Evolutionary conservation across 1,140 invertebrate species (phyloP), one percentile per base, ranked within the genome.

Genomic region (Drosophila seguyi): DNA sequence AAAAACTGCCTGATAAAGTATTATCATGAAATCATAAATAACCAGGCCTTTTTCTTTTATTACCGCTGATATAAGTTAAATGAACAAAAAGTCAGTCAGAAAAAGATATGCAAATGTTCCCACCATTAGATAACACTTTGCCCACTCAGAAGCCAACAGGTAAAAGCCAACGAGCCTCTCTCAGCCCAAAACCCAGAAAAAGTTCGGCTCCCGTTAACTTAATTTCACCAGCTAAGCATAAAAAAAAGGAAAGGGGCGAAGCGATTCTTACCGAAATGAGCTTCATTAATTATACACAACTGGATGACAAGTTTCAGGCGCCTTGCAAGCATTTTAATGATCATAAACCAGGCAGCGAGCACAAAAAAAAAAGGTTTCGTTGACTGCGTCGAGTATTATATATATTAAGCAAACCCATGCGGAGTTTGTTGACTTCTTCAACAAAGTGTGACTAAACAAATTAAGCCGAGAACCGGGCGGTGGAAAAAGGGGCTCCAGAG

Each of bases 371-470:
- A 75, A 47, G 57, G 47, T 55, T 38, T 69, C 55, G 50, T 62
- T 67, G 45, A 50, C 52, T 78, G 66, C 60, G 75, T 55, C 59
- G 61, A 60, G 65, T 75, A 81, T 75, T 50, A 85, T 75, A 85
- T 67, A 78, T 80, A 68, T 76, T 68, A 68, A 76, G 62, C 74
- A 68, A 87, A 57, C 83, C 79, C 84, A 88, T 87, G 84, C 62
- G 59, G 85, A 88, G 84, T 87, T 87, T 87, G 84, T 87, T 87
- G 84, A 87, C 84, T 87, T 87, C 84, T 87, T 63, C 84, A 88
- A 88, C 84, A 88, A 88, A 88, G 84, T 87, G 84, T 87, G 84
- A 87, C 84, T 87, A 87, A 87, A 87, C 84, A 87, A 88, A 87
- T 87, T 87, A 87, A 88, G 80, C 55, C 52, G 63, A 84, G 84